Base-by-base conservation (phyloP, 2,113 vertebrate species). In the Mesembrinibis cayennensis region DNA sequence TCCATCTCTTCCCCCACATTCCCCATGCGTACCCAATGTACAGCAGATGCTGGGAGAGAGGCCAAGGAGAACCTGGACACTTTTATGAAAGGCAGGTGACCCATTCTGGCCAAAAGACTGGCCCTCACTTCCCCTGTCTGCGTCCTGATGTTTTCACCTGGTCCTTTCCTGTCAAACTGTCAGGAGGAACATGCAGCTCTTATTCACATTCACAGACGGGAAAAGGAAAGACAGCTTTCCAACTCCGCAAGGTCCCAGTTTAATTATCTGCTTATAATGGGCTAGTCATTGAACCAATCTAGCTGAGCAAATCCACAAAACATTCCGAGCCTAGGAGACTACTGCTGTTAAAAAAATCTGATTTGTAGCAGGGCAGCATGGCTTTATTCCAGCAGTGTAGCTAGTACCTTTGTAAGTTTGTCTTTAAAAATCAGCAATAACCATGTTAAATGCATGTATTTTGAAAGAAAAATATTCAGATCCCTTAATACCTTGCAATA, bases 11-110 rank as follows among this genome's bases (percentile, higher is more conserved):
- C 18, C 38, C 16, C 11, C 6, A 0, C 9, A 10, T 26, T 56
- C 56, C 21, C 10, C 20, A 8, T 6, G 2, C 5, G 36, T 29
- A 15, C 7, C 18, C 30, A 50, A 38, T 0, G 0, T 7, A 40
- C 17, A 69, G 52, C 29, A 44, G 38, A 29, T 12, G 9, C 26
- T 42, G 11, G 7, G 16, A 40, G 13, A 47, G 38, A 67, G 11
- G 32, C n/a, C 44, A 72, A 77, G 52, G 12, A 42, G 49, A 34
- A 11, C 61, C 42, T 25, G 59, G 34, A 26, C 9, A 17, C 32
- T 82, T 77, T 17, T 10, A 56, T 6, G 16, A 52, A 42, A 42
- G 40, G 40, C 29, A 61, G 12, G 36, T 50, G 40, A 74, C 6
- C 40, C 0, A 0, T 29, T 67, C 32, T 14, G 25, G 13, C 36